Evolutionary conservation across 2,888 invertebrate species (phyloP).

Genomic region (Diachrysia chrysitis): DNA sequence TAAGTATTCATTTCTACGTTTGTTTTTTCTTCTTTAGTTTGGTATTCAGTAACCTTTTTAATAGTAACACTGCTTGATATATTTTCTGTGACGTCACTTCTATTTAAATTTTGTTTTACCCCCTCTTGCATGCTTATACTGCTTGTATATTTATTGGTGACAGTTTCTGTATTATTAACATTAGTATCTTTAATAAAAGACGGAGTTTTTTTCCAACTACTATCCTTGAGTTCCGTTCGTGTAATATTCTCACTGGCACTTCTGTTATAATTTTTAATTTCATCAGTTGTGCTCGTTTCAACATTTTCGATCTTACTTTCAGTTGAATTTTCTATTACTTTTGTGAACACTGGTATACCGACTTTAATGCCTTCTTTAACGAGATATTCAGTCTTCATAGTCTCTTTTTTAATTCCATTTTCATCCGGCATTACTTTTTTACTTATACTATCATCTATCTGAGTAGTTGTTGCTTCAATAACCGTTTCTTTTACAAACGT

Average conservation of each 20-base stretch:
- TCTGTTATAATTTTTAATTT: slow-evolving; percentile 24
- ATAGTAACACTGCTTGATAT: background rate
- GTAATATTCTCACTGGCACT: slow-evolving; percentile 47
- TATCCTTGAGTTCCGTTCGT: slow-evolving; percentile 23
- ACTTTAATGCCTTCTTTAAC: slow-evolving; percentile 34
- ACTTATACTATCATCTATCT: slow-evolving; percentile 15
- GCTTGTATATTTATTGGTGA: slow-evolving; percentile 19
- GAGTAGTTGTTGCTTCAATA: slow-evolving; percentile 14
- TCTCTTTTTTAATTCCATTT: slow-evolving; percentile 23
- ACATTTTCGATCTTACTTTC: slow-evolving; percentile 46
- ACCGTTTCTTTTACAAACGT: slow-evolving; percentile 1
- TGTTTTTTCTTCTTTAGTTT: slow-evolving; percentile 30
- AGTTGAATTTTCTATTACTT: slow-evolving; percentile 39
- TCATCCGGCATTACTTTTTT: slow-evolving; percentile 29
- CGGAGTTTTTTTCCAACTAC: slow-evolving; percentile 11
- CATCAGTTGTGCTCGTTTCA: slow-evolving; percentile 41
- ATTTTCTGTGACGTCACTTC: background rate
- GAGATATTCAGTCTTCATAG: slow-evolving; percentile 46
- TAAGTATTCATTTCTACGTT: slow-evolving; percentile 34
- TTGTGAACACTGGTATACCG: slow-evolving; percentile 45
- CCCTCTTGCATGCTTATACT: slow-evolving; percentile 31
- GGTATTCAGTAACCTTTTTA: slow-evolving; percentile 28
- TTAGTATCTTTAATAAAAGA: background rate
- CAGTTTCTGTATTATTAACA: background rate
- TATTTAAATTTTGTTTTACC: slow-evolving; percentile 16